A percentile compares a stretch with the other conserved stretches of the same genome.
Evolutionary conservation across 53 echinoderm and acorn worm genomes (phyloP).

Genomic region (Luidia sarsii): DNA sequence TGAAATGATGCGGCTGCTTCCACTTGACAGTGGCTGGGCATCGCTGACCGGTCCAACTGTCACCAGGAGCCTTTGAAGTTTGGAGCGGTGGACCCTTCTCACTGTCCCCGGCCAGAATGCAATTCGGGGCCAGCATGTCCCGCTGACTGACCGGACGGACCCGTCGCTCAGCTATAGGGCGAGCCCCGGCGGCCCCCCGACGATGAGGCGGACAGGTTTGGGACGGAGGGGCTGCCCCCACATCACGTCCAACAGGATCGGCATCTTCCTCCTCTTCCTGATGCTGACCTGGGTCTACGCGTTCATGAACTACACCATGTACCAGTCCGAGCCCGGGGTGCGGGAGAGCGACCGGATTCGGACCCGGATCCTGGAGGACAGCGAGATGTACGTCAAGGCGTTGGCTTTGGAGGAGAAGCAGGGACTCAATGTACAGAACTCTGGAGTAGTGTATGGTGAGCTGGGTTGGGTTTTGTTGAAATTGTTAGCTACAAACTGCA

Average conservation of each 20-base stretch:
- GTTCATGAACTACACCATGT: constrained; percentile 68
- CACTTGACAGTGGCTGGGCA: no score
- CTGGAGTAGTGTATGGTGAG: constrained; percentile 82
- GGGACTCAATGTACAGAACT: constrained; percentile 67
- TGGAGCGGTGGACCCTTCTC: no score
- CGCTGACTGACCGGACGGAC: no score
- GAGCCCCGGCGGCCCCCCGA: no score
- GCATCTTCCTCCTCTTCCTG: constrained; percentile 59
- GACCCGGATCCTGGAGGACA: constrained; percentile 75
- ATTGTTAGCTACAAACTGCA: background rate
- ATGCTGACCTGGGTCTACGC: constrained; percentile 76
- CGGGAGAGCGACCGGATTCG: constrained; percentile 76
- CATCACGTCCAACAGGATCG: constrained; percentile 36
- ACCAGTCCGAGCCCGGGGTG: constrained; percentile 50
- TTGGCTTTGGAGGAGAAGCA: constrained; percentile 69
- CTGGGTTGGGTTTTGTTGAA: background rate
- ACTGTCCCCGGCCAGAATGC: no score
- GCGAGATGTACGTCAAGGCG: constrained; percentile 90
- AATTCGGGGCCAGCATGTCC: no score
- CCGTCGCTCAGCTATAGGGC: no score
- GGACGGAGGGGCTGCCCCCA: constrained; percentile 20
- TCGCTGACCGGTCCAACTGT: no score
- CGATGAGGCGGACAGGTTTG: no score
- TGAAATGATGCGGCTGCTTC: no score
- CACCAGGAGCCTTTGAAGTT: no score